Percentiles rank a stretch among this genome's conserved stretches.
Evolutionary conservation across 2,888 invertebrate genomes (phyloP).

Genomic region (Brenthis hecate): DNA sequence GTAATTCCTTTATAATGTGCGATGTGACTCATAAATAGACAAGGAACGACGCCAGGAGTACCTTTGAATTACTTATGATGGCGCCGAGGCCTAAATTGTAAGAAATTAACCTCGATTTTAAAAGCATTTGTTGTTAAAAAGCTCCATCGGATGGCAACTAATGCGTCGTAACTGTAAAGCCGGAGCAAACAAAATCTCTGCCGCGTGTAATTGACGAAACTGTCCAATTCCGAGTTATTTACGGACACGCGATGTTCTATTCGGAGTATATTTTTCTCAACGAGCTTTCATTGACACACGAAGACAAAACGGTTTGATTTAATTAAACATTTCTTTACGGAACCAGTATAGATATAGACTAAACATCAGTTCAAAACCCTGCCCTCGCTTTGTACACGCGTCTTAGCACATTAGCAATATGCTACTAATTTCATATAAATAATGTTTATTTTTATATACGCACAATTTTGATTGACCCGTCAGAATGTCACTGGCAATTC

Average conservation of each 20-base stretch:
- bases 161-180: conserved; percentile 18
- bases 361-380: too few relatives aligned
- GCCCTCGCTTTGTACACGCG: too few relatives aligned
- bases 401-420: too few relatives aligned
- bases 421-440: too few relatives aligned
- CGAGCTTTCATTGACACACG: conserved; percentile 1
- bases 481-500: too few relatives aligned
- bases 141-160: conserved; percentile 17
- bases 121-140: conserved; percentile 23
- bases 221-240: conserved; percentile 32
- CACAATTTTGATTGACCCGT: too few relatives aligned
- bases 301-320: neutral
- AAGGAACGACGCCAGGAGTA: neutral
- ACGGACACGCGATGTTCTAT: conserved; percentile 22
- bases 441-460: too few relatives aligned
- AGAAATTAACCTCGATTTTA: conserved; percentile 25
- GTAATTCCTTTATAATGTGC: too few relatives aligned
- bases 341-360: neutral
- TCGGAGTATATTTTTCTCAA: conserved; percentile 3
- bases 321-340: neutral
- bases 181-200: conserved; percentile 12
- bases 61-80: neutral
- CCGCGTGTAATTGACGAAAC: conserved; percentile 29
- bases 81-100: conserved; percentile 3
- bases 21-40: too few relatives aligned